phyloP scores from a whole-genome alignment of 1,140 invertebrate species.

The Eurosta solidaginis region DNA sequence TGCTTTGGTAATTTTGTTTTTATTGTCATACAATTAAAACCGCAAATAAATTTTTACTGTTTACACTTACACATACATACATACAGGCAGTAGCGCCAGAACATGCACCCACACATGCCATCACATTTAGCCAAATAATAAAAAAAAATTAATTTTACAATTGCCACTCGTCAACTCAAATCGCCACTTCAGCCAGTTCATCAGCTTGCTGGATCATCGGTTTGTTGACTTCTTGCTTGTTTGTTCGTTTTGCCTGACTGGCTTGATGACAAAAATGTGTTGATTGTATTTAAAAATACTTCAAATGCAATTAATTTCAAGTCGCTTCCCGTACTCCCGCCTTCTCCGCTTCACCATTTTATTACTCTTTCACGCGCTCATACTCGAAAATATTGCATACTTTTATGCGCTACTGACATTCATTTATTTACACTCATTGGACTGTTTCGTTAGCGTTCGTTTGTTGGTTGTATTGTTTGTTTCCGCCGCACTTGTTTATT shows the following conservation, averaged over 20 bases:
- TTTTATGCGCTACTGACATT: neutral
- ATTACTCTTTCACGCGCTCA: neutral
- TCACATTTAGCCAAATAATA: neutral
- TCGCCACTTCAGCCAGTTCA: neutral
- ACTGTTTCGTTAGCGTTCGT: no score
- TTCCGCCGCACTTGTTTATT: slow-evolving; percentile 23
- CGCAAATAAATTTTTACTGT: slow-evolving; percentile 13
- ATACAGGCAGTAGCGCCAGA: neutral
- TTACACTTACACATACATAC: neutral
- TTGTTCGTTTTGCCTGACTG: neutral
- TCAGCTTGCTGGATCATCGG: neutral
- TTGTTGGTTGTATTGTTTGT: neutral
- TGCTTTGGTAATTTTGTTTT: neutral
- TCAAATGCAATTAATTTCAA: slow-evolving; percentile 29
- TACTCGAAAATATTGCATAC: neutral
- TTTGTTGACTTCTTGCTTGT: neutral
- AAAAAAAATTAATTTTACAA: neutral
- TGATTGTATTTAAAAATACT: slow-evolving; percentile 28
- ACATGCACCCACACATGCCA: neutral
- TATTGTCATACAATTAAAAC: slow-evolving; percentile 23
- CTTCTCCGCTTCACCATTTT: neutral
- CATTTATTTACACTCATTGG: neutral
- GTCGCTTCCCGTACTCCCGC: neutral
- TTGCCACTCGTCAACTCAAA: neutral
- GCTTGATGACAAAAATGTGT: slow-evolving; percentile 26